Percentiles rank a stretch among this genome's conserved stretches.
Evolutionary conservation across 2,797 vertebrate species (phyloP).

Genomic region (Cottoperca gobio): DNA sequence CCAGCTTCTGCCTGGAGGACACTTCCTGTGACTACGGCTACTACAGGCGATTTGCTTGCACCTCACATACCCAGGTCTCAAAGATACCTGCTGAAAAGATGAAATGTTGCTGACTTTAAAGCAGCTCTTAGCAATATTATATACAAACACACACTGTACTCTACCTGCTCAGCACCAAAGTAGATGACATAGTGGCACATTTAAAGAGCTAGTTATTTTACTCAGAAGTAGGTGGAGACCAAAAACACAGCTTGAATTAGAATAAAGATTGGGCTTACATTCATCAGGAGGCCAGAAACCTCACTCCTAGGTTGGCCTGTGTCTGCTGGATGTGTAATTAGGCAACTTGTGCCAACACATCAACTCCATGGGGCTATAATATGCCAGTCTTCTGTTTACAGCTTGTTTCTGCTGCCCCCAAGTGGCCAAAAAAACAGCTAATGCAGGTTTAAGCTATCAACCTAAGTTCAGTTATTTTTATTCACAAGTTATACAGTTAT

Average conservation of each 20-base stretch:
- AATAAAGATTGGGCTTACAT: neutral
- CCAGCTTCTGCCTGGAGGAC: slow-evolving; percentile 98
- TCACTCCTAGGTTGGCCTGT: neutral
- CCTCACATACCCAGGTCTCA: slow-evolving; percentile 88
- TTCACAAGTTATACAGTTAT: neutral
- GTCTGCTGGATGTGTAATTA: neutral
- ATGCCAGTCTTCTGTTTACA: neutral
- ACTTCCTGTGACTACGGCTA: slow-evolving; percentile 98
- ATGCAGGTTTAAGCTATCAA: neutral
- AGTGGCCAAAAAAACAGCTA: neutral
- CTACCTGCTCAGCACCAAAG: neutral
- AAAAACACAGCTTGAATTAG: neutral
- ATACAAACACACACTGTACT: neutral
- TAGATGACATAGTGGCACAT: neutral
- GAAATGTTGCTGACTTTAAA: slow-evolving; percentile 1
- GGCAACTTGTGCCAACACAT: neutral
- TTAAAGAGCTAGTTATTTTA: neutral
- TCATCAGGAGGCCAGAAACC: neutral
- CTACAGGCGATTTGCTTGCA: slow-evolving; percentile 94
- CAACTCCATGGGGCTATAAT: neutral
- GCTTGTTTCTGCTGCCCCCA: neutral
- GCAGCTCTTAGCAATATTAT: neutral
- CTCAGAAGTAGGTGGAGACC: neutral
- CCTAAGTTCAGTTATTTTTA: too few relatives aligned
- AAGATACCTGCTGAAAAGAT: slow-evolving; percentile 6